phyloP scores from a whole-genome alignment of 2,797 vertebrate genomes.

The Novumbra hubbsi region DNA sequence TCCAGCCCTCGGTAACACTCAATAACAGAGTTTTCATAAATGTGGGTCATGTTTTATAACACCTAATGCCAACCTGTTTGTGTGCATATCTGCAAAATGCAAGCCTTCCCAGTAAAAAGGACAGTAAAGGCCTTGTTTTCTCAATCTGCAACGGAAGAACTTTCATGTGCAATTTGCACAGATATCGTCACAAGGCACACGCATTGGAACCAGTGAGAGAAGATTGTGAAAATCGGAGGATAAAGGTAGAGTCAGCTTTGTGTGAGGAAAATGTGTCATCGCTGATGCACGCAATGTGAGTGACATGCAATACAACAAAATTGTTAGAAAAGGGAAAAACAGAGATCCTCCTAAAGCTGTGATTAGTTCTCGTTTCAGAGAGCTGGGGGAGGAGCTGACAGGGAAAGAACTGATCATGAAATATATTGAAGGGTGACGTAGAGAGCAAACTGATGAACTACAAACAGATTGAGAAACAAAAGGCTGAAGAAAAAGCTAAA shows the following conservation, averaged over 20 bases:
- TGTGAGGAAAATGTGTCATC: not conserved
- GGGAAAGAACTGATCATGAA: not conserved
- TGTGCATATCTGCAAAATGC: no score
- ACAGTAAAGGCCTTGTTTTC: not conserved
- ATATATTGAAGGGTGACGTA: not conserved
- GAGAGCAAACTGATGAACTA: not conserved
- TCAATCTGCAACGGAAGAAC: not conserved
- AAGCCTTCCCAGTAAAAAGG: no score
- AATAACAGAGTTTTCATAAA: no score
- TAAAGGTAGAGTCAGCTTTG: not conserved
- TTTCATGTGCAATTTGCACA: not conserved
- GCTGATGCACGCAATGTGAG: not conserved
- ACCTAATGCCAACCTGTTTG: no score
- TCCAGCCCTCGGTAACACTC: no score
- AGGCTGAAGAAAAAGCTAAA: not conserved
- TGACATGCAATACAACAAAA: not conserved
- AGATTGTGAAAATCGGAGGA: not conserved
- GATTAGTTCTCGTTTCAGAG: not conserved
- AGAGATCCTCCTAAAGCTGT: not conserved
- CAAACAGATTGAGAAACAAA: not conserved
- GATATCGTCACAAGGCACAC: slow-evolving; percentile 13
- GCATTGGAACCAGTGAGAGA: slow-evolving; percentile 2
- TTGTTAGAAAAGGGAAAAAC: no score
- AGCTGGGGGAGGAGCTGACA: not conserved
- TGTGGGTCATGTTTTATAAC: no score